These are phyloP conservation scores for Micromesistius poutassou DNA, from an alignment of 2,797 vertebrate species.

Conservation along the genomic window DNA sequence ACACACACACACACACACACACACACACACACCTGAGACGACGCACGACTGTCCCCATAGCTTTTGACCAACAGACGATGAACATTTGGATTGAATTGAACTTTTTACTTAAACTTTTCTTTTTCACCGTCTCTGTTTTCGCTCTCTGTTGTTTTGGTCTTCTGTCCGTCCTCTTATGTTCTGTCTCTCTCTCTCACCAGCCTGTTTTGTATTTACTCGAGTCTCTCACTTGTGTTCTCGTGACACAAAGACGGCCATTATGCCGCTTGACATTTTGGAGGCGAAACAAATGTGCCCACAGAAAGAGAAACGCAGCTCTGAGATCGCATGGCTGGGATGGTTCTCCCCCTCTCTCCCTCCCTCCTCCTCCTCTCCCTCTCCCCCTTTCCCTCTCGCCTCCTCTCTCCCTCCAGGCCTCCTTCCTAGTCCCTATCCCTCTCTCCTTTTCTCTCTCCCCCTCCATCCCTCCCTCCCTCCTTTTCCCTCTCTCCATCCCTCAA, in stretches of 20 bases:
- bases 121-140: slow-evolving; percentile 14
- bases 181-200: slow-evolving; percentile 28
- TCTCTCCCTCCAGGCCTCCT: neutral
- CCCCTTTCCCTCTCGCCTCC: too few species aligned
- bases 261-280: slow-evolving; percentile 28
- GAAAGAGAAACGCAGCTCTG: slow-evolving; percentile 12
- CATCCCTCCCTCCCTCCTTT: too few species aligned
- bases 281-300: slow-evolving; percentile 48
- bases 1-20: too few species aligned
- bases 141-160: slow-evolving; percentile 13
- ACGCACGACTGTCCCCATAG: too few species aligned
- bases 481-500: too few species aligned
- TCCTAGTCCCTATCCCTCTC: neutral
- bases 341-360: slow-evolving; percentile 1
- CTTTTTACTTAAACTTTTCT: slow-evolving; percentile 8
- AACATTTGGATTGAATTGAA: too few species aligned
- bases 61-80: too few species aligned
- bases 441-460: neutral
- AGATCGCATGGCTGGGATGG: slow-evolving; percentile 37
- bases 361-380: neutral
- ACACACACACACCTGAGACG: too few species aligned
- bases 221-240: slow-evolving; percentile 56
- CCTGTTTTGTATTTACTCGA: slow-evolving; percentile 40
- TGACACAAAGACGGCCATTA: slow-evolving; percentile 62
- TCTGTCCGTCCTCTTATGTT: too few species aligned